Evolutionary conservation across 1,140 invertebrate genomes (phyloP).

Genomic region (Drosophila sucinea): DNA sequence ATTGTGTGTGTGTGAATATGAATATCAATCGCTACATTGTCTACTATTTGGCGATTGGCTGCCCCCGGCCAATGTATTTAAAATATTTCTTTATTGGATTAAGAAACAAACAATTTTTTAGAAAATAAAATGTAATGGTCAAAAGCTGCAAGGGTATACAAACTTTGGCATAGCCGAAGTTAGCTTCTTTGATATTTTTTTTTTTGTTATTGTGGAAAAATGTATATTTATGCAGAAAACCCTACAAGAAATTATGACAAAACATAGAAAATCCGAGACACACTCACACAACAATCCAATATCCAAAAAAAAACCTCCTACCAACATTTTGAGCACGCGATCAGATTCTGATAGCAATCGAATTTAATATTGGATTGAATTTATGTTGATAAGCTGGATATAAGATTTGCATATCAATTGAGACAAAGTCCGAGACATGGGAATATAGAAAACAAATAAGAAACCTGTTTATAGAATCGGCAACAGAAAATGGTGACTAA

Average conservation of each 20-base stretch:
- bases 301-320: slow-evolving; percentile 30
- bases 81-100: too few relatives aligned
- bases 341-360: slow-evolving; percentile 35
- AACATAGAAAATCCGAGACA: slow-evolving; percentile 15
- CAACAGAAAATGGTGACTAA: slow-evolving; percentile 4
- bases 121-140: too few relatives aligned
- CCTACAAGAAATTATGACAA: slow-evolving; percentile 56
- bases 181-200: slow-evolving; percentile 9
- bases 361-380: background rate
- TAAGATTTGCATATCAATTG: slow-evolving; percentile 48
- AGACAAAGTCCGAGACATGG: background rate
- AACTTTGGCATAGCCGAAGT: too few relatives aligned
- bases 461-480: slow-evolving; percentile 1
- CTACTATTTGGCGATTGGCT: too few relatives aligned
- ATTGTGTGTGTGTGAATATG: too few relatives aligned
- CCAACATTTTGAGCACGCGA: slow-evolving; percentile 36
- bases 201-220: slow-evolving; percentile 43
- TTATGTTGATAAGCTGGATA: slow-evolving; percentile 49
- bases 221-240: slow-evolving; percentile 61
- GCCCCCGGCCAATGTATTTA: too few relatives aligned
- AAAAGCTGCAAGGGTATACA: too few relatives aligned
- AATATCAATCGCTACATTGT: too few relatives aligned
- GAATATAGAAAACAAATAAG: background rate
- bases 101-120: too few relatives aligned
- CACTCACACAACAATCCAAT: background rate